phyloP scores from a whole-genome alignment of 2,888 invertebrate species.

The Drosophila borealis region DNA sequence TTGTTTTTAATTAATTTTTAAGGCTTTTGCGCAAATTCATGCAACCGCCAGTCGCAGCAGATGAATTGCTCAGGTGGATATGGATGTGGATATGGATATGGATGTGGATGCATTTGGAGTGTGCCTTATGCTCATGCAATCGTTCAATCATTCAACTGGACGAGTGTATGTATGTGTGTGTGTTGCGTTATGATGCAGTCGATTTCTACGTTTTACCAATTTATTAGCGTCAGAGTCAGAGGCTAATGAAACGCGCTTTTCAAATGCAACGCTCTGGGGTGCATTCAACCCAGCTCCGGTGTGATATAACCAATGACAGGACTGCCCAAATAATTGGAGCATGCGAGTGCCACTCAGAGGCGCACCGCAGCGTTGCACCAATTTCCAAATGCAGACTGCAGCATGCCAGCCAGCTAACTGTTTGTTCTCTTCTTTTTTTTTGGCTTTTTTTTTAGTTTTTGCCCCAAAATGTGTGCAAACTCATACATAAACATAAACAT shows the following conservation, averaged over 20 bases:
- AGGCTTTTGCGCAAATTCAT: constrained; percentile 72
- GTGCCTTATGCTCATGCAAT: constrained; percentile 71
- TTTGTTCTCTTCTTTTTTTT: constrained; percentile 35
- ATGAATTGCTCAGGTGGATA: constrained; percentile 50
- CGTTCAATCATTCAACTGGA: constrained; percentile 63
- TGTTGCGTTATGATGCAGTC: constrained; percentile 38
- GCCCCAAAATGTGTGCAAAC: constrained; percentile 67
- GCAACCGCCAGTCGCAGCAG: constrained; percentile 36
- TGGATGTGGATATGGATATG: constrained; percentile 16
- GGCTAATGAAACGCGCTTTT: constrained; percentile 65
- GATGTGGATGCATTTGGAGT: constrained; percentile 20
- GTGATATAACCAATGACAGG: constrained; percentile 75
- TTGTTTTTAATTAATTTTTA: constrained; percentile 77
- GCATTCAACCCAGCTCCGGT: constrained; percentile 59
- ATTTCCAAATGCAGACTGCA: constrained; percentile 30
- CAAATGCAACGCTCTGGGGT: constrained; percentile 48
- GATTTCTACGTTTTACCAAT: constrained; percentile 51
- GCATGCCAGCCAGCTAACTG: constrained; percentile 55
- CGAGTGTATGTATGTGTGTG: constrained; percentile 16
- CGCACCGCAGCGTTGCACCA: constrained; percentile 67
- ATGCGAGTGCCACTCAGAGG: constrained; percentile 74
- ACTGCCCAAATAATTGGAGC: constrained; percentile 72
- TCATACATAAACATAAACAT: constrained; percentile 75
- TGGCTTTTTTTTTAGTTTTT: constrained; percentile 8
- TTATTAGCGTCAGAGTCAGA: constrained; percentile 52